Percentiles rank a stretch among this genome's conserved stretches.
These are phyloP conservation scores for Hafferia zeledoni DNA, from an alignment of 2,797 vertebrate species.

Conservation along the genomic window DNA sequence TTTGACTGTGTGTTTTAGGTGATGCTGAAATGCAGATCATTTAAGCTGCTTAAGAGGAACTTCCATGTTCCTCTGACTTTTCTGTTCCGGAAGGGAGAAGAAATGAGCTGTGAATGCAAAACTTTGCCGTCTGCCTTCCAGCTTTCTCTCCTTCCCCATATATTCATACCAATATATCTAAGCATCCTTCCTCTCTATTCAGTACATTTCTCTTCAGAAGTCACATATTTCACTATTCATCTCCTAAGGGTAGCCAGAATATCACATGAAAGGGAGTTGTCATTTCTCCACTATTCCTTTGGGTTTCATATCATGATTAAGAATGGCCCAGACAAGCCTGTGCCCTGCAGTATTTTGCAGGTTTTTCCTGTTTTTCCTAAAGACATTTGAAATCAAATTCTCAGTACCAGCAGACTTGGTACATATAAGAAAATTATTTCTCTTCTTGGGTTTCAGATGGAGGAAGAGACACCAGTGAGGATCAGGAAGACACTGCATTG, in stretches of 20 bases:
- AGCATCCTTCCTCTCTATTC: not conserved
- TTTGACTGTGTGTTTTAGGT: not conserved
- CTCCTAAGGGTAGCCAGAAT: not conserved
- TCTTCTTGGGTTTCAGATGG: not conserved
- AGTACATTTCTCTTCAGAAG: not conserved
- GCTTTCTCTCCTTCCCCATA: not conserved
- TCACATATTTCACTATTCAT: not conserved
- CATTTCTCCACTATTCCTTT: not conserved
- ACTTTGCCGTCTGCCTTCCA: not conserved
- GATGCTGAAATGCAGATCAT: not conserved
- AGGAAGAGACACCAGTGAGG: not conserved
- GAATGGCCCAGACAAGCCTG: not conserved
- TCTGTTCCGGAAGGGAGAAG: not conserved
- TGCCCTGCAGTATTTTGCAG: not conserved
- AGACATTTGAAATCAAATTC: not conserved
- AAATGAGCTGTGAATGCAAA: not conserved
- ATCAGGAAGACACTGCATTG: not conserved
- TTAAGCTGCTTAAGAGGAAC: not conserved
- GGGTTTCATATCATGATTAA: not conserved
- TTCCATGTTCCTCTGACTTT: not conserved
- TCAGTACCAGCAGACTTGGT: not conserved
- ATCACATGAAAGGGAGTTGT: not conserved
- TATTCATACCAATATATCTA: not conserved
- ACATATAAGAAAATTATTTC: not conserved
- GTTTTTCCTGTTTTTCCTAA: not conserved